Conservation (phyloP, 2,113 vertebrate species). For the Bagarius yarrelli region DNA sequence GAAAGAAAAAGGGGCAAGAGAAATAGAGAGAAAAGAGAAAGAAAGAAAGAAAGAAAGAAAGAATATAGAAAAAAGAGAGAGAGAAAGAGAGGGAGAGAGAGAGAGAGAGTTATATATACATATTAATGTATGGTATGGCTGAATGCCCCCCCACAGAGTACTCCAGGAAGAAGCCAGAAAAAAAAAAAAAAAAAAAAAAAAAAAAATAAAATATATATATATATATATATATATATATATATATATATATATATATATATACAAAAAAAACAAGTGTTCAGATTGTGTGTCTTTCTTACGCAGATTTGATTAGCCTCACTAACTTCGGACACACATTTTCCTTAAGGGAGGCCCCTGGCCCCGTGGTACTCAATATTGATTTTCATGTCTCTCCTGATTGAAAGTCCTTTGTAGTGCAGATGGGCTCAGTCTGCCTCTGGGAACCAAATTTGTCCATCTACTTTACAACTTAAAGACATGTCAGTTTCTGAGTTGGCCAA, state of each 20-base stretch:
- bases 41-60: too few species aligned
- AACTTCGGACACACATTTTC: slow-evolving; percentile 28
- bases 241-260: too few species aligned
- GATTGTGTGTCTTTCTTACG: background rate
- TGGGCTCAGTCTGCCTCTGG: slow-evolving; percentile 30
- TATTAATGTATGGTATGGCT: background rate
- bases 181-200: too few species aligned
- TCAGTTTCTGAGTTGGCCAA: slow-evolving; percentile 33
- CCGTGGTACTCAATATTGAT: slow-evolving; percentile 34
- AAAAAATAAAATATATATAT: too few species aligned
- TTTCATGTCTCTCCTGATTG: slow-evolving; percentile 35
- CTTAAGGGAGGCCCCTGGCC: slow-evolving; percentile 28
- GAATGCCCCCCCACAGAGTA: background rate
- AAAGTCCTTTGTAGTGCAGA: slow-evolving; percentile 40
- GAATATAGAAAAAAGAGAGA: too few species aligned
- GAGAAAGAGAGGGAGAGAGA: too few species aligned
- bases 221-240: too few species aligned
- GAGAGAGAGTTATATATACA: background rate
- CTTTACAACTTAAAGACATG: slow-evolving; percentile 34
- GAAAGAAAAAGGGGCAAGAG: too few species aligned
- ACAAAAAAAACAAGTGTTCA: slow-evolving; percentile 6
- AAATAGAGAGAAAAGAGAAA: too few species aligned
- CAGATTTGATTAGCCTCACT: slow-evolving; percentile 21
- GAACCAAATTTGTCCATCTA: slow-evolving; percentile 28
- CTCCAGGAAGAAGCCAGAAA: background rate